These are phyloP conservation scores for Alentia gelatinosa DNA, from an alignment of 2,888 invertebrate species.

Conservation along the genomic window DNA sequence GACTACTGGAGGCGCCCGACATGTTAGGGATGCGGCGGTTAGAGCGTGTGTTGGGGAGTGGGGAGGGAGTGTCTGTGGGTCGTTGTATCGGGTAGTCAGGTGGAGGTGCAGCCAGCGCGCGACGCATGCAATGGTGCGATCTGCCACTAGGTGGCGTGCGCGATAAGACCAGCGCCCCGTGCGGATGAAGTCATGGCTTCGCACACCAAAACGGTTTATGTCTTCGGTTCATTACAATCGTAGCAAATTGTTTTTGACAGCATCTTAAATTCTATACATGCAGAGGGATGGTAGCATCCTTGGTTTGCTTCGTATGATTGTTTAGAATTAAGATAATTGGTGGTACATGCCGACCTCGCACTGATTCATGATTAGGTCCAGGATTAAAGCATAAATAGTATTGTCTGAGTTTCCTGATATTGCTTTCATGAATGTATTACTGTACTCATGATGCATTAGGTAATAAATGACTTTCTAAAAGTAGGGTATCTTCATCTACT, in stretches of 20 bases:
- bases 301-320: too few relatives aligned
- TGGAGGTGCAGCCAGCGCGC: background rate
- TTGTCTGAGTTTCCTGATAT: too few relatives aligned
- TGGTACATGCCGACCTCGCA: too few relatives aligned
- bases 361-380: too few relatives aligned
- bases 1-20: background rate
- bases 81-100: conserved; percentile 37
- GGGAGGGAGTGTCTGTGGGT: background rate
- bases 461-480: too few relatives aligned
- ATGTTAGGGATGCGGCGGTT: background rate
- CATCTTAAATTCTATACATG: too few relatives aligned
- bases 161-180: background rate
- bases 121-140: conserved; percentile 45
- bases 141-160: conserved; percentile 1
- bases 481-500: too few relatives aligned
- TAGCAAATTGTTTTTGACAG: conserved; percentile 19
- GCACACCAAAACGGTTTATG: conserved; percentile 40
- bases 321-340: too few relatives aligned
- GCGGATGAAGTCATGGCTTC: background rate
- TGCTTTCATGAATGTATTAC: too few relatives aligned
- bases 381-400: too few relatives aligned
- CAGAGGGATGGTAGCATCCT: too few relatives aligned
- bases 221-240: conserved; percentile 49
- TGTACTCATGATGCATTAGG: too few relatives aligned
- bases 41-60: background rate